Evolutionary conservation across 1,140 invertebrate species (phyloP).

Genomic region (Delia radicum): DNA sequence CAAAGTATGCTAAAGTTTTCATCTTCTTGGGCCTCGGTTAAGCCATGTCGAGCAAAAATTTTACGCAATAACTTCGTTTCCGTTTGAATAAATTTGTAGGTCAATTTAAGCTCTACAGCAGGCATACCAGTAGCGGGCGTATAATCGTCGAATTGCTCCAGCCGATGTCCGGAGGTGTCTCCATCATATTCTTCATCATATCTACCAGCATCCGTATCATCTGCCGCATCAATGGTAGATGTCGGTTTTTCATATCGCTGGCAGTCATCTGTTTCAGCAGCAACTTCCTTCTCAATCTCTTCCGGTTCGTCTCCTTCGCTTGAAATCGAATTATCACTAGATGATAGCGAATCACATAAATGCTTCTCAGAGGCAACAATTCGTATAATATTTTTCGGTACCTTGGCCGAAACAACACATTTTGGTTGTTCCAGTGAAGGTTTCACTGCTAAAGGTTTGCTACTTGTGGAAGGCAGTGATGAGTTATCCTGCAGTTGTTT

Average conservation of each 20-base stretch:
- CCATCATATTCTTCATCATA: slow-evolving; percentile 38
- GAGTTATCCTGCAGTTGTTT: neutral
- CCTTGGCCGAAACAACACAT: neutral
- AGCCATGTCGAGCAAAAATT: slow-evolving; percentile 72
- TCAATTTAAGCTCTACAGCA: slow-evolving; percentile 72
- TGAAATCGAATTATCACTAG: slow-evolving; percentile 47
- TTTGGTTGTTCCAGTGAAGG: neutral
- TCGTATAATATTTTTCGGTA: neutral
- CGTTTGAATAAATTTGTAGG: slow-evolving; percentile 77
- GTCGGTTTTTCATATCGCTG: neutral
- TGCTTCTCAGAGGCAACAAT: neutral
- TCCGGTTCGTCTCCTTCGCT: slow-evolving; percentile 45
- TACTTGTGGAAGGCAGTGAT: neutral
- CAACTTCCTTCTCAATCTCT: slow-evolving; percentile 29
- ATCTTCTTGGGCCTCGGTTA: slow-evolving; percentile 65
- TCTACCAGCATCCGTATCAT: slow-evolving; percentile 34
- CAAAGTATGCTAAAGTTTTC: slow-evolving; percentile 85
- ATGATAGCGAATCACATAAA: slow-evolving; percentile 39
- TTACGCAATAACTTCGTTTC: slow-evolving; percentile 76
- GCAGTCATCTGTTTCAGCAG: neutral
- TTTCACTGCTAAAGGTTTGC: neutral
- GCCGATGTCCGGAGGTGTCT: slow-evolving; percentile 29
- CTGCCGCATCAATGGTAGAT: neutral
- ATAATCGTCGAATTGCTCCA: slow-evolving; percentile 32
- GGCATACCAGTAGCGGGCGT: slow-evolving; percentile 62